phyloP scores from a whole-genome alignment of 2,888 invertebrate genomes.

The Cistogaster globosa region DNA sequence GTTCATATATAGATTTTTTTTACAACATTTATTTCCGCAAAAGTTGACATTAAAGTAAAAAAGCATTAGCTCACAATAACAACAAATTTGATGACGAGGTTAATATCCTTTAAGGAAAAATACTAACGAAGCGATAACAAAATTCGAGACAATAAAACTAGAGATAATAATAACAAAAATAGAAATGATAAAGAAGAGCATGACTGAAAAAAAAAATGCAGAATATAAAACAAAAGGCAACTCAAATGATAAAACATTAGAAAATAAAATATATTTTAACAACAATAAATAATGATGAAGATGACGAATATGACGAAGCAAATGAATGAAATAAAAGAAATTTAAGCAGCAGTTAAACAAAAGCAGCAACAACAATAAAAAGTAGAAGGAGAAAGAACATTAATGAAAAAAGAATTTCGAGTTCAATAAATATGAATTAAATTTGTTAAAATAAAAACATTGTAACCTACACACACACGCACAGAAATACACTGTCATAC shows the following conservation, averaged over 20 bases:
- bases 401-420: constrained; percentile 4
- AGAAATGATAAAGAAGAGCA: neutral
- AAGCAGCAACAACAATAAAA: neutral
- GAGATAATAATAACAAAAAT: constrained; percentile 8
- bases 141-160: constrained; percentile 43
- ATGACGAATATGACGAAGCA: constrained; percentile 20
- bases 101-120: constrained; percentile 62
- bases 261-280: neutral
- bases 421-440: constrained; percentile 35
- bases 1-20: no score
- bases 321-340: constrained; percentile 30
- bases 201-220: neutral
- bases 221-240: neutral
- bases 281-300: neutral
- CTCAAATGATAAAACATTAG: constrained; percentile 7
- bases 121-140: constrained; percentile 39
- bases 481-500: neutral
- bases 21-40: neutral
- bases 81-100: constrained; percentile 53
- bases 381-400: neutral
- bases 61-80: constrained; percentile 18
- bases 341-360: neutral
- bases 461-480: neutral
- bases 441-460: constrained; percentile 9
- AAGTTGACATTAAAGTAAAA: constrained; percentile 20